Evolutionary conservation across 30 jellyfish, hydroid and myxozoan genomes (phyloP).

Genomic region (Turritopsis dohrnii): DNA sequence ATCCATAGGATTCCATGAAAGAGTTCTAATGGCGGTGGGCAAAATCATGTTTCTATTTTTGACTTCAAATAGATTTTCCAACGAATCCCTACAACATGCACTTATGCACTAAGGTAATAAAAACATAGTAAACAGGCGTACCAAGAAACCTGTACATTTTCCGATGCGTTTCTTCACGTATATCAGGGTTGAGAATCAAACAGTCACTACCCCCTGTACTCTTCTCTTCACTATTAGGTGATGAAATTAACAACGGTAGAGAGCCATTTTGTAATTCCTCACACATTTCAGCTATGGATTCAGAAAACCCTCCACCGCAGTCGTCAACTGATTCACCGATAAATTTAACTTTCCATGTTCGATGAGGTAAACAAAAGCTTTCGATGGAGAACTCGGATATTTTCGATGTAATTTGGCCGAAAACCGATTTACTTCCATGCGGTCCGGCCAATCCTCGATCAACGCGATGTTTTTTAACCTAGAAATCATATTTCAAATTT

Average conservation of each 20-base stretch:
- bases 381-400: constrained; percentile 53
- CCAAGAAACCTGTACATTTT: constrained; percentile 59
- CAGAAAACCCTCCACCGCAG: constrained; percentile 96
- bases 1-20: too few species aligned
- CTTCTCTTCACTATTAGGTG: constrained; percentile 83
- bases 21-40: too few species aligned
- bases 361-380: constrained; percentile 72
- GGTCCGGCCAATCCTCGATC: constrained; percentile 60
- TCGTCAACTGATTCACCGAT: constrained; percentile 91
- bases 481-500: background rate
- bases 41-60: too few species aligned
- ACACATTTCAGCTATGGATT: constrained; percentile 90
- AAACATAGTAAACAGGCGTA: background rate
- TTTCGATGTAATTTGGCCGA: constrained; percentile 64
- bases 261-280: constrained; percentile 79
- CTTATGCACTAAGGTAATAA: background rate
- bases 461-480: constrained; percentile 74
- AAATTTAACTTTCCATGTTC: constrained; percentile 86
- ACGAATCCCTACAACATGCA: too few species aligned
- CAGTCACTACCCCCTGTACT: constrained; percentile 40
- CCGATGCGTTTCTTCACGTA: constrained; percentile 37
- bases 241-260: constrained; percentile 56
- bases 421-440: constrained; percentile 61
- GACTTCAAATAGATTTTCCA: too few species aligned
- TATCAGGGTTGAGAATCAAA: constrained; percentile 52